These are phyloP conservation scores for Aphodius sticticus DNA, from an alignment of 2,888 invertebrate genomes.

Conservation along the genomic window DNA sequence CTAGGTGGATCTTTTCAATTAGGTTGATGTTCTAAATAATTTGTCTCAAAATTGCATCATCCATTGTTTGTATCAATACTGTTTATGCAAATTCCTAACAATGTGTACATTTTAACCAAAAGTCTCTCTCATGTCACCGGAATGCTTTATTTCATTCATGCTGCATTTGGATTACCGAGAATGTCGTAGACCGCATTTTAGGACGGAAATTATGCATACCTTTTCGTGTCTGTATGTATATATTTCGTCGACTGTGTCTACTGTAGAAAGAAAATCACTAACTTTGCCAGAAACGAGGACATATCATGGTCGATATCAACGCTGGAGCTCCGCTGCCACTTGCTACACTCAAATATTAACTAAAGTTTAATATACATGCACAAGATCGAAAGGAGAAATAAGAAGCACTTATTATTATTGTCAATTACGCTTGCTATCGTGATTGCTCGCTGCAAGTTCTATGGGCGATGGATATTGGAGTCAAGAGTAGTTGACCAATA, in stretches of 20 bases:
- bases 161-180: neutral
- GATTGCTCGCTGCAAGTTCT: no score
- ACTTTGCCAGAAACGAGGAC: neutral
- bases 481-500: no score
- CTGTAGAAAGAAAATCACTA: neutral
- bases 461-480: no score
- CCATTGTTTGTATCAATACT: no score
- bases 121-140: neutral
- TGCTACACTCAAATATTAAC: neutral
- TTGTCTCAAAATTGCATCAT: no score
- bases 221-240: neutral
- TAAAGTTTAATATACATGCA: no score
- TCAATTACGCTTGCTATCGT: no score
- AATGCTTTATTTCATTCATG: neutral
- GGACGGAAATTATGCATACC: slow-evolving; percentile 4
- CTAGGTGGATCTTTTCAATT: no score
- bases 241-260: neutral
- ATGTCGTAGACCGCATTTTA: neutral
- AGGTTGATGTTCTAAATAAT: no score
- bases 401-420: no score
- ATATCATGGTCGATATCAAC: neutral
- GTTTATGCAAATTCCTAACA: no score
- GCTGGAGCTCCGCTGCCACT: neutral
- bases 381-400: no score
- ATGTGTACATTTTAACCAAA: neutral